Base-by-base conservation (phyloP, 2,113 vertebrate species). In the Sorex araneus region DNA sequence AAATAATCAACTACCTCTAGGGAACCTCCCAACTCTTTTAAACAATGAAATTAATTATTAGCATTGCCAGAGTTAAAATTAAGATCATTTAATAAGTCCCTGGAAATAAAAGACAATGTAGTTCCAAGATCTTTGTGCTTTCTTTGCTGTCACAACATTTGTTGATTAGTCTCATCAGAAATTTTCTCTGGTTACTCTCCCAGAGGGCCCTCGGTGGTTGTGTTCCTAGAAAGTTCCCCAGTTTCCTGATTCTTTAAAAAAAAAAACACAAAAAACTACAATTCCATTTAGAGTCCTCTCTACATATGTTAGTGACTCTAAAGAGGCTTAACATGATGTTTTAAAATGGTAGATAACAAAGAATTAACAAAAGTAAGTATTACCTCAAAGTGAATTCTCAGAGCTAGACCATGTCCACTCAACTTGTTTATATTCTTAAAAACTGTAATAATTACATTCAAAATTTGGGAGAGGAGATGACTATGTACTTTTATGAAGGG, bases 351-450 rank as follows among this genome's bases (percentile, higher is more conserved):
- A 90, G 12, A 54, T 40, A 36, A 57, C 4, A 88, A 6, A 6
- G 11, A 92, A 90, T 36, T 89, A 60, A 34, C 70, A 90, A 88
- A 86, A 19, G 9, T 75, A 84, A 91, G 21, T 6, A 77, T 15
- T 76, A 34, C 23, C 28, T 81, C 69, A 54, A 45, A 45, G 32
- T 74, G 69, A 74, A 10, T 43, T 71, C 66, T 93, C 66, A 66
- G 40, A 79, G 70, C 1, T 18, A 66, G 40, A 40, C 7, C 32
- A 50, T 63, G 5, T 50, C 23, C 28, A 40, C 8, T 2, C 36
- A 66, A 9, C 60, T 80, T 16, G n/a, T 23, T 71, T 76, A 27
- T 15, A 27, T 77, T 63, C 79, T 63, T 67, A 69, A 90, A 81
- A 9, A 50, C 40, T 36, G 7, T 8, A 66, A 13, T 28, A 45